phyloP scores from a whole-genome alignment of 2,888 invertebrate genomes.

The Clepsis dumicolana region DNA sequence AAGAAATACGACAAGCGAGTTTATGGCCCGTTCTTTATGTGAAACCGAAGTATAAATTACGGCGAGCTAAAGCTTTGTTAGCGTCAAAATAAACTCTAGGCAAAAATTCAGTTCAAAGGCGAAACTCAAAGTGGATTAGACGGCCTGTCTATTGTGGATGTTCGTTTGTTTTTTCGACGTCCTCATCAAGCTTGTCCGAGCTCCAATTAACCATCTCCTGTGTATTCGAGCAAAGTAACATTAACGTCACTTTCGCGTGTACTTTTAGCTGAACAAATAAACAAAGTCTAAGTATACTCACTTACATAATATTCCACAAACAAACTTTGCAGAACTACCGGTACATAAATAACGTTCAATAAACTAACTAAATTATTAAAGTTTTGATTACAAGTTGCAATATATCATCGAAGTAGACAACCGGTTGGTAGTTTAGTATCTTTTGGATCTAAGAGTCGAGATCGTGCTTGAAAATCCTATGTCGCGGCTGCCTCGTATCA shows the following conservation, averaged over 20 bases:
- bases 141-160: conserved; percentile 20
- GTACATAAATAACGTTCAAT: not conserved
- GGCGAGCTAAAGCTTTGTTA: conserved; percentile 72
- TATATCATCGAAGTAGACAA: conserved; percentile 34
- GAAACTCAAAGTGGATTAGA: conserved; percentile 39
- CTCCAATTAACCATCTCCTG: conserved; percentile 25
- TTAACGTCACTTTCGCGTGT: not conserved
- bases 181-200: conserved; percentile 26
- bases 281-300: not conserved
- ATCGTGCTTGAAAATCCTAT: conserved; percentile 71
- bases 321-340: not conserved
- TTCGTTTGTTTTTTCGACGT: conserved; percentile 34
- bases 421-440: conserved; percentile 54
- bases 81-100: conserved; percentile 49
- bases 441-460: conserved; percentile 60
- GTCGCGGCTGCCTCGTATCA: conserved; percentile 55
- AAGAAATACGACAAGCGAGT: conserved; percentile 71
- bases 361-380: not conserved
- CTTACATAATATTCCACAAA: not conserved
- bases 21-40: conserved; percentile 73
- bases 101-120: conserved; percentile 40
- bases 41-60: conserved; percentile 59
- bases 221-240: conserved; percentile 15
- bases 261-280: not conserved
- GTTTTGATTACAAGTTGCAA: conserved; percentile 18